Percentiles rank a stretch among this genome's conserved stretches.
Conservation (phyloP, 1,140 invertebrate genomes). For the Epicauta chinensis region DNA sequence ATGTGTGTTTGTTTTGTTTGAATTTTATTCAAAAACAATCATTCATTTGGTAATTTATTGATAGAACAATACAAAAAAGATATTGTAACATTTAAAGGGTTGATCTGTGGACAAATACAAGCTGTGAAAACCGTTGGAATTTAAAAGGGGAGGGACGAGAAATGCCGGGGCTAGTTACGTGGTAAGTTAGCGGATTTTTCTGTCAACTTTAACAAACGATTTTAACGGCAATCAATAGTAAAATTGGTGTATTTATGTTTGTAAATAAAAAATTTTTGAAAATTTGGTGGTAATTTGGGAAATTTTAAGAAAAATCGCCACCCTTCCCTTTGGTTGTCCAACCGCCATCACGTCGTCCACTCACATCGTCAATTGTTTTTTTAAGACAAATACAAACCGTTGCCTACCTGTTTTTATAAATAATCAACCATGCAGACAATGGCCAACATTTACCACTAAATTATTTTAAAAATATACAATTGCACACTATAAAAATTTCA, state of each 20-base stretch:
- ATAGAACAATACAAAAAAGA: no score
- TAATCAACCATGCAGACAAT: neutral
- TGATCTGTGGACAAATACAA: slow-evolving; percentile 8
- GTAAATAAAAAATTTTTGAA: neutral
- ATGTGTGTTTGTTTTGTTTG: neutral
- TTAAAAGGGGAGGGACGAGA: slow-evolving; percentile 7
- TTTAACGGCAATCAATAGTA: neutral
- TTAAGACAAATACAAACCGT: neutral
- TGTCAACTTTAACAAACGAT: no score
- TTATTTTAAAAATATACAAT: neutral
- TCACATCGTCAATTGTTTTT: neutral
- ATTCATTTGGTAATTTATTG: no score
- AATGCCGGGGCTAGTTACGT: neutral
- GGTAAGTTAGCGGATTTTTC: neutral
- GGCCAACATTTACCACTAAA: neutral
- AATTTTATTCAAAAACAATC: neutral
- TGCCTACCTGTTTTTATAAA: neutral
- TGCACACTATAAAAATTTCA: slow-evolving; percentile 24
- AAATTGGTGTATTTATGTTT: neutral
- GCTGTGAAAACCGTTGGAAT: slow-evolving; percentile 24
- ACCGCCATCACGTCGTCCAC: slow-evolving; percentile 27
- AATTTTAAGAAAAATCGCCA: slow-evolving; percentile 2
- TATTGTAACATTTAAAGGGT: neutral
- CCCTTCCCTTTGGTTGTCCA: slow-evolving; percentile 4
- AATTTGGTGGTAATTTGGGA: neutral